These are phyloP conservation scores for Heteromyza rotundicornis DNA, from an alignment of 2,888 invertebrate species.

Conservation along the genomic window DNA sequence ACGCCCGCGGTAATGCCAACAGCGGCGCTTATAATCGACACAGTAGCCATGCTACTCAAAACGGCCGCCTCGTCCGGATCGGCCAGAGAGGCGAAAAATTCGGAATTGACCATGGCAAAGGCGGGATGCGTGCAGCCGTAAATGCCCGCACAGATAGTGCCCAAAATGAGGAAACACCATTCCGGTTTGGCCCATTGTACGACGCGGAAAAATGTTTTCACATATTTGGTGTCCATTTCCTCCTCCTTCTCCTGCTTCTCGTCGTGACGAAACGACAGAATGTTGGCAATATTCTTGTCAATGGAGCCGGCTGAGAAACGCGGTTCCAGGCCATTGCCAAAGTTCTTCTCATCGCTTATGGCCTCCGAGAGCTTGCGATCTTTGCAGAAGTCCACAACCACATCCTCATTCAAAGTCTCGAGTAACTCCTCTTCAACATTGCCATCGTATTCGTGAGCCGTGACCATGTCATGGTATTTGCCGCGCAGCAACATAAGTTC, in stretches of 20 bases:
- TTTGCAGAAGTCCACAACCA: slow-evolving; percentile 14
- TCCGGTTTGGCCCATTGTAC: slow-evolving; percentile 68
- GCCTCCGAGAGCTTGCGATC: slow-evolving; percentile 38
- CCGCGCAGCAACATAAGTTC: slow-evolving; percentile 70
- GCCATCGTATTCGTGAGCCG: slow-evolving; percentile 48
- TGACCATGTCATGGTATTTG: slow-evolving; percentile 71
- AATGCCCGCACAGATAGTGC: slow-evolving; percentile 69
- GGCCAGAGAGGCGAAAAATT: slow-evolving; percentile 68
- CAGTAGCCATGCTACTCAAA: slow-evolving; percentile 65
- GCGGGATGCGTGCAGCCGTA: slow-evolving; percentile 76
- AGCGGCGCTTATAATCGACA: slow-evolving; percentile 68
- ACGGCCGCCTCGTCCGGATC: slow-evolving; percentile 64
- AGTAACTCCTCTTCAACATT: slow-evolving; percentile 40
- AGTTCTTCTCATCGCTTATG: slow-evolving; percentile 21
- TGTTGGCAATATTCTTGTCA: slow-evolving; percentile 39
- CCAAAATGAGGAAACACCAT: slow-evolving; percentile 70
- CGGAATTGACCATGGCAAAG: slow-evolving; percentile 78
- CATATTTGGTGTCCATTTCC: slow-evolving; percentile 30
- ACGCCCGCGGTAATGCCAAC: slow-evolving; percentile 71
- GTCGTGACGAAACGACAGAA: slow-evolving; percentile 31
- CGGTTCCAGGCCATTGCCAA: background rate
- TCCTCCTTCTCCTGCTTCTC: slow-evolving; percentile 11
- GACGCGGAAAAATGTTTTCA: slow-evolving; percentile 64
- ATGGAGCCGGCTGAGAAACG: slow-evolving; percentile 31
- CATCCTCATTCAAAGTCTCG: slow-evolving; percentile 28